phyloP scores from a whole-genome alignment of 92 coral and sea anemone genomes.

The Parazoanthus atlanticus region DNA sequence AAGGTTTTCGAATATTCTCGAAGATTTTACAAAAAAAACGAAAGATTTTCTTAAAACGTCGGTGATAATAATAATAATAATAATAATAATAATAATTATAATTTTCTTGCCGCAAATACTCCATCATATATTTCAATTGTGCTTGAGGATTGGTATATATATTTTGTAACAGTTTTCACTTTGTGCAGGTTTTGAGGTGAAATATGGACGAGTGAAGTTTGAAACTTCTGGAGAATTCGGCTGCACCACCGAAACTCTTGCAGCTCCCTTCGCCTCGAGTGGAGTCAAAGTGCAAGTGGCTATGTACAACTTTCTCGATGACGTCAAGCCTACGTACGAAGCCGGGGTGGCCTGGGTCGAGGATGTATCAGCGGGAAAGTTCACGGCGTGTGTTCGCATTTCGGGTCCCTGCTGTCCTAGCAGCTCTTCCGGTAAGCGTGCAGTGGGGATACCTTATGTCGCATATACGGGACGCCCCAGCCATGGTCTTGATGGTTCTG shows the following conservation, averaged over 20 bases:
- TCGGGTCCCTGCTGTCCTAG: conserved; percentile 69
- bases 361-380: conserved; percentile 57
- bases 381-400: conserved; percentile 72
- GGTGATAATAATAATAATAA: too few species aligned
- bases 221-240: conserved; percentile 23
- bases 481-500: conserved; percentile 53
- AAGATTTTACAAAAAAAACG: too few species aligned
- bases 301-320: conserved; percentile 27
- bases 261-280: conserved; percentile 9
- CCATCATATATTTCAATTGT: neutral
- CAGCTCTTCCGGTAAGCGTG: conserved; percentile 34
- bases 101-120: too few species aligned
- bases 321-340: conserved; percentile 66
- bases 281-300: conserved; percentile 32
- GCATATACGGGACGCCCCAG: conserved; percentile 63
- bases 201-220: conserved; percentile 26
- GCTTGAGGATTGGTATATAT: neutral
- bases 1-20: too few species aligned
- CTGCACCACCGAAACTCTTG: neutral
- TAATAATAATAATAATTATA: too few species aligned
- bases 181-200: conserved; percentile 1
- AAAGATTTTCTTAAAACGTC: too few species aligned
- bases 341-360: conserved; percentile 83
- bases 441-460: conserved; percentile 61
- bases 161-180: neutral